A percentile compares a stretch with the other conserved stretches of the same genome.
These are phyloP conservation scores for Anoura caudifer DNA, from an alignment of 2,113 vertebrate genomes.

Conservation along the genomic window DNA sequence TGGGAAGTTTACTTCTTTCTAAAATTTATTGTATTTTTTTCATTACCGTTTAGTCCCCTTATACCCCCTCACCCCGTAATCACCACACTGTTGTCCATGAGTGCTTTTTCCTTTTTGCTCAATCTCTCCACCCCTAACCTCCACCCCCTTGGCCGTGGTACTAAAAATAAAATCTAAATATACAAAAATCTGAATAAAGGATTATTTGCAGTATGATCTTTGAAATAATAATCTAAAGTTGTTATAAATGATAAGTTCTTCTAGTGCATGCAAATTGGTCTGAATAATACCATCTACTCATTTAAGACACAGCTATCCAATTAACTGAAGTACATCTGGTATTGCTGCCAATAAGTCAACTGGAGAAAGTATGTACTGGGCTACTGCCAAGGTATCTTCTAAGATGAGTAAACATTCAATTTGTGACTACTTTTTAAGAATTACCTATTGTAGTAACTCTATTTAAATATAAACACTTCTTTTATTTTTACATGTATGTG, in stretches of 20 bases:
- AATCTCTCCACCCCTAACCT: too few species aligned
- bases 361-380: background rate
- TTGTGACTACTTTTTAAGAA: background rate
- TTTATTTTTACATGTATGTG: background rate
- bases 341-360: background rate
- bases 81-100: too few species aligned
- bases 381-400: background rate
- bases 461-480: background rate
- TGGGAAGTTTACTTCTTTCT: background rate
- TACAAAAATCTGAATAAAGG: background rate
- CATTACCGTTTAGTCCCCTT: too few species aligned
- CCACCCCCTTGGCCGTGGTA: too few species aligned
- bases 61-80: too few species aligned
- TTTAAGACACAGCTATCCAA: background rate
- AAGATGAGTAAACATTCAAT: background rate
- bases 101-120: too few species aligned
- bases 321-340: background rate
- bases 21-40: too few species aligned
- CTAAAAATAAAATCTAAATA: background rate
- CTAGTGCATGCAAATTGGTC: background rate
- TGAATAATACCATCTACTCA: background rate
- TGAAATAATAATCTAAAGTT: slow-evolving; percentile 29
- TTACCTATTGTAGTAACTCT: background rate
- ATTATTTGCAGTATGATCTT: background rate
- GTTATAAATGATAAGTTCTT: background rate